Conservation (phyloP, 2,113 vertebrate genomes). For the Malurus cyaneus region DNA sequence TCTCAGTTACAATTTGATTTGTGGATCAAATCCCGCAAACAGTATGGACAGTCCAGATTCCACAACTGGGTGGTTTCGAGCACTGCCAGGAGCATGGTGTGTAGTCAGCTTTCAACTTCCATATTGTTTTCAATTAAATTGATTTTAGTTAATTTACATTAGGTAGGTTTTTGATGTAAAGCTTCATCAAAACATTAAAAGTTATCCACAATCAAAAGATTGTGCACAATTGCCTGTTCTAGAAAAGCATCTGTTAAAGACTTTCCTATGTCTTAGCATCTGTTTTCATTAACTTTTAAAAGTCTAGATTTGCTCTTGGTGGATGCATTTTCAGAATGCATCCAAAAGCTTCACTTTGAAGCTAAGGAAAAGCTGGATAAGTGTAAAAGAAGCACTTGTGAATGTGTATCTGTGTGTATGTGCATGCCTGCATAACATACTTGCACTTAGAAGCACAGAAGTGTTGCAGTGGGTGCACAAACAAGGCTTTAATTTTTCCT, state of each 20-base stretch:
- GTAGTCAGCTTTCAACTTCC: neutral
- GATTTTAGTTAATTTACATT: neutral
- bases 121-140: neutral
- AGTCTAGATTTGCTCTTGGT: neutral
- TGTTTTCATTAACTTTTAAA: neutral
- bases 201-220: neutral
- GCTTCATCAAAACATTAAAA: neutral
- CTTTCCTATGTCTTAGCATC: neutral
- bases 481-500: slow-evolving; percentile 1
- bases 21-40: neutral
- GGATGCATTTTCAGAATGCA: neutral
- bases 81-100: neutral
- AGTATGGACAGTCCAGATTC: neutral
- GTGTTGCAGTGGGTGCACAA: neutral
- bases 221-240: neutral
- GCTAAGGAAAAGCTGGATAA: neutral
- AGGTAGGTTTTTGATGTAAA: neutral
- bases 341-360: neutral
- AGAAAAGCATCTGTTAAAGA: neutral
- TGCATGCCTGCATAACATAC: neutral
- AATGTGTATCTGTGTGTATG: neutral
- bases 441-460: neutral
- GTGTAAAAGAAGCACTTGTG: neutral
- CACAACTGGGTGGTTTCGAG: neutral
- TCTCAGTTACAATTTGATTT: neutral